Base-by-base conservation (phyloP, 2,113 vertebrate genomes). In the Aspiorhynchus laticeps region DNA sequence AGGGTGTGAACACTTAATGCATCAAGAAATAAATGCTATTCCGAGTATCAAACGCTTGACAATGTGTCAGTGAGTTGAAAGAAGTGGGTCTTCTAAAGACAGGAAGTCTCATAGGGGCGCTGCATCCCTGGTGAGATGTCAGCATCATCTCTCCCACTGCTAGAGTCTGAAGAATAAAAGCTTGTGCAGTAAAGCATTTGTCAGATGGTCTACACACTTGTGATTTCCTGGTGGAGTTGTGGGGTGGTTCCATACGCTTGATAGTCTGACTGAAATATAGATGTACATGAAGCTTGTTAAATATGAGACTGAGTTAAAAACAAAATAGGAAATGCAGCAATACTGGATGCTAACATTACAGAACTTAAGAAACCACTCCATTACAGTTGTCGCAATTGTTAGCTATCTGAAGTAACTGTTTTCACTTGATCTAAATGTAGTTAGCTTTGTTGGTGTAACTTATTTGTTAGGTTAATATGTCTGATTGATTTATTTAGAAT, bases 181-280 rank as follows among this genome's bases (percentile, higher is more conserved):
- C 83, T 83, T 74, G n/a, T 65, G 73, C n/a, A 53, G 51, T 81
- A 69, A 79, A 73, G 78, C 38, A 61, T 69, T 80, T 71, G 83
- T 83, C 73, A 85, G 71, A 85, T 86, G 74, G 59, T 80, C 73
- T 21, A 17, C 41, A 75, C 36, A 53, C 69, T 33, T 80, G 26
- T 86, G 85, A 83, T 88, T 88, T 88, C 78, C 85, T 86, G 2
- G n/a, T 75, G n/a, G 73, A 46, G 24, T 71, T 33, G 79, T 63
- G 65, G 31, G 67, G 31, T 76, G n/a, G 74, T 17, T 46, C 24
- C n/a, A 17, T 76, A 76, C 1, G 1, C n/a, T 26, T 48, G n/a
- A 28, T 76, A 46, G 6, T 8, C 41, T 48, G 41, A 48, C 7
- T 28, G 24, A 76, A 8, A 46, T 46, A 43, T 74, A 74, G 24